A percentile compares a stretch with the other conserved stretches of the same genome.
These are phyloP conservation scores for Amblyjoppa fuscipennis DNA, from an alignment of 2,888 invertebrate genomes.

Conservation along the genomic window DNA sequence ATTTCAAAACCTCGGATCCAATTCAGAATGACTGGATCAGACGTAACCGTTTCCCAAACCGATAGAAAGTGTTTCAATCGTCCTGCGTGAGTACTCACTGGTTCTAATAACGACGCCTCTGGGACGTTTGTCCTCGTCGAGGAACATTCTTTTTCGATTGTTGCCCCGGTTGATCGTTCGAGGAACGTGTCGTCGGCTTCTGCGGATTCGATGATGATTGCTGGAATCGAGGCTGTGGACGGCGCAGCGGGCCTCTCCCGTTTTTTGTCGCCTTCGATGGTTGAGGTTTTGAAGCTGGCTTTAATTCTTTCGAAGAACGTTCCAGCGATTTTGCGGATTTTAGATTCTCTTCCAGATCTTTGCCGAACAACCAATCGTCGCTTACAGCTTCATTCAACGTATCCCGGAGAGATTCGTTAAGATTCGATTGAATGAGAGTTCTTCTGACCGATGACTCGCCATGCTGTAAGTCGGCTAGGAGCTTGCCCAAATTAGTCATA, in stretches of 20 bases:
- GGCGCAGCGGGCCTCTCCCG: constrained; percentile 37
- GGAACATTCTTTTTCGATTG: not conserved
- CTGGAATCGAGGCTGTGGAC: not conserved
- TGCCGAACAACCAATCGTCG: constrained; percentile 59
- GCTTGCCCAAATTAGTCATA: constrained; percentile 38
- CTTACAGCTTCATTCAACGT: constrained; percentile 39
- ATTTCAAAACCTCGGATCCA: not conserved
- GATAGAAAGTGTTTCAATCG: not conserved
- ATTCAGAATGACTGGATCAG: constrained; percentile 32
- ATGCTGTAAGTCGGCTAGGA: constrained; percentile 44
- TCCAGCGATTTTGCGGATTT: constrained; percentile 56
- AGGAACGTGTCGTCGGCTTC: constrained; percentile 18
- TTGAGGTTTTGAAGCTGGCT: constrained; percentile 7
- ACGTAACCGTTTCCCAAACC: constrained; percentile 22
- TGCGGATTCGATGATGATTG: not conserved
- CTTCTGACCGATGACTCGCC: constrained; percentile 56
- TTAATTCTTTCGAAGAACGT: constrained; percentile 41
- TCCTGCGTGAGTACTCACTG: constrained; percentile 44
- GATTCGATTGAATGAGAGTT: constrained; percentile 39
- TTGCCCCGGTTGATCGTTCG: constrained; percentile 15
- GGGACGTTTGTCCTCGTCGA: too few relatives aligned
- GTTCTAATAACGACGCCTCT: not conserved
- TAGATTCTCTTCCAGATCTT: constrained; percentile 34
- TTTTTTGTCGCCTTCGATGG: constrained; percentile 44
- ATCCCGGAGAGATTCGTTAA: constrained; percentile 49